Percentiles rank a stretch among this genome's conserved stretches.
phyloP scores from a whole-genome alignment of 2,888 invertebrate species.

The Rugalucina vietnamica region DNA sequence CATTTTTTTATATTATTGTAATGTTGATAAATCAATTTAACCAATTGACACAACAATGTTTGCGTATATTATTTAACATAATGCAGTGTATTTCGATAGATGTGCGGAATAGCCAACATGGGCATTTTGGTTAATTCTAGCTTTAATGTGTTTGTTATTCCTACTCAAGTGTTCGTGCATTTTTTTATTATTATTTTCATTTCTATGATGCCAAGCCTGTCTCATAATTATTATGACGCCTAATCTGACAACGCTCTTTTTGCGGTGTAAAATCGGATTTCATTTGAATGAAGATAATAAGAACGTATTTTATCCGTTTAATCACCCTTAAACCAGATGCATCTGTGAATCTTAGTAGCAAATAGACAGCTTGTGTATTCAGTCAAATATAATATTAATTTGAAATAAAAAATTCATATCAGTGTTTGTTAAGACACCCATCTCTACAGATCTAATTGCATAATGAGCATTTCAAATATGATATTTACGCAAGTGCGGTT shows the following conservation, averaged over 20 bases:
- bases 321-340: conserved; percentile 13
- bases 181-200: too few species aligned
- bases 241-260: not conserved
- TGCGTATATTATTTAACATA: too few species aligned
- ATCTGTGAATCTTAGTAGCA: not conserved
- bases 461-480: not conserved
- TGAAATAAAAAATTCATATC: conserved; percentile 21
- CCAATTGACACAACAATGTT: too few species aligned
- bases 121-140: too few species aligned
- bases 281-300: not conserved
- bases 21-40: too few species aligned
- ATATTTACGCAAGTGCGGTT: not conserved
- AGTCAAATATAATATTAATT: conserved; percentile 10
- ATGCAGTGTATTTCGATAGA: too few species aligned
- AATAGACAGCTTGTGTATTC: not conserved
- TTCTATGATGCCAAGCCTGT: not conserved
- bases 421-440: conserved; percentile 1
- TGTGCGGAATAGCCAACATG: too few species aligned
- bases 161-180: too few species aligned
- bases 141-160: too few species aligned
- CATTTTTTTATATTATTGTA: too few species aligned
- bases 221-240: not conserved
- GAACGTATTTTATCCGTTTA: not conserved
- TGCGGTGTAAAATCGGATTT: not conserved
- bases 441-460: conserved; percentile 10